These are phyloP conservation scores for Himalopsyche tibetana DNA, from an alignment of 2,888 invertebrate species.

Conservation along the genomic window DNA sequence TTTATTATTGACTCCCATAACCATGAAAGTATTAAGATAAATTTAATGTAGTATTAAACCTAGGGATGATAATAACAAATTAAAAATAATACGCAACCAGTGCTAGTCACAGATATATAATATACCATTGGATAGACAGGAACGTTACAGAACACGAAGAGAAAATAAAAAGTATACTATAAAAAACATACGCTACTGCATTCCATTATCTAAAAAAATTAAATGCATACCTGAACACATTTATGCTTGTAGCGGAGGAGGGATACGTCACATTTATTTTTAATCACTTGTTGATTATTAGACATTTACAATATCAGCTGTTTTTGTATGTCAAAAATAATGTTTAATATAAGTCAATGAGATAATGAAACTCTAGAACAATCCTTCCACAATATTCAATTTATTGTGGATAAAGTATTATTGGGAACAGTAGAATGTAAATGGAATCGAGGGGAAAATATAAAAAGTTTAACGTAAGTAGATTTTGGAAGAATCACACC, in stretches of 20 bases:
- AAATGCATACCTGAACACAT: conserved; percentile 29
- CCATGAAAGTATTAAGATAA: not conserved
- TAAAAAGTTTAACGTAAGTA: too few relatives aligned
- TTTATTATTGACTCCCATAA: conserved; percentile 25
- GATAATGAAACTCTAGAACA: not conserved
- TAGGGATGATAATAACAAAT: not conserved
- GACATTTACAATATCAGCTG: not conserved
- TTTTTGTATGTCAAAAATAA: not conserved
- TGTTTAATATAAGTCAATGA: not conserved
- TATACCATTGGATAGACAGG: not conserved
- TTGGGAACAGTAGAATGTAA: too few relatives aligned
- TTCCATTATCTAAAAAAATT: not conserved
- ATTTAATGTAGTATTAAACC: not conserved
- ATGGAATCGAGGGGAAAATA: too few relatives aligned
- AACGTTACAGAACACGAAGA: not conserved
- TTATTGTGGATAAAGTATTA: not conserved
- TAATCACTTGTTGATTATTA: not conserved
- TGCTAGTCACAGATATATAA: conserved; percentile 13
- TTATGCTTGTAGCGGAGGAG: conserved; percentile 11
- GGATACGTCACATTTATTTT: not conserved
- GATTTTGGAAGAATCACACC: too few relatives aligned
- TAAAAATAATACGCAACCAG: not conserved
- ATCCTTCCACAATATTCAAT: not conserved
- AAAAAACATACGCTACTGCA: not conserved
- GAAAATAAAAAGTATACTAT: not conserved